Percentiles rank a stretch among this genome's conserved stretches.
These are phyloP conservation scores for Exephanes ischioxanthus DNA, from an alignment of 2,888 invertebrate genomes.

Conservation along the genomic window DNA sequence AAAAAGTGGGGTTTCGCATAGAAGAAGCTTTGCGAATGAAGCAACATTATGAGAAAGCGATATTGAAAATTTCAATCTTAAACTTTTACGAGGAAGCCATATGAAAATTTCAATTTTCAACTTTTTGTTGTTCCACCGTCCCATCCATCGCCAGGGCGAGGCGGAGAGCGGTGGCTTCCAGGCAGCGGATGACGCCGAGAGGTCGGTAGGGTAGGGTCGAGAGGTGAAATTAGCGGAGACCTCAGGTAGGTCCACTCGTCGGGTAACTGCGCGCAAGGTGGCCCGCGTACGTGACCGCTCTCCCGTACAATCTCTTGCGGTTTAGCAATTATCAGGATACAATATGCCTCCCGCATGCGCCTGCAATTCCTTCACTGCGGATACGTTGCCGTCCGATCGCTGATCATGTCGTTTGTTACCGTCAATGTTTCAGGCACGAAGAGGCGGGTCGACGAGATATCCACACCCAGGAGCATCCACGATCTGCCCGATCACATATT, in stretches of 20 bases:
- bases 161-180: neutral
- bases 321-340: neutral
- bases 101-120: too few relatives aligned
- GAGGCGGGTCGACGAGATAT: conserved; percentile 86
- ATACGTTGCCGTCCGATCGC: conserved; percentile 9
- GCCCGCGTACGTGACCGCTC: conserved; percentile 3
- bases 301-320: neutral
- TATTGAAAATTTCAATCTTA: too few relatives aligned
- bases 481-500: conserved; percentile 89
- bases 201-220: conserved; percentile 68
- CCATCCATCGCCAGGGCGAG: neutral
- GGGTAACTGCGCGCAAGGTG: conserved; percentile 17
- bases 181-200: neutral
- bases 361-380: neutral
- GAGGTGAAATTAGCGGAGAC: conserved; percentile 71
- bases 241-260: neutral
- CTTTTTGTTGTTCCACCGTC: neutral
- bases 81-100: too few relatives aligned
- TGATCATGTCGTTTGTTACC: conserved; percentile 29
- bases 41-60: too few relatives aligned
- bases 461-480: conserved; percentile 88
- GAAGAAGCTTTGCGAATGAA: too few relatives aligned
- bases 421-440: conserved; percentile 84
- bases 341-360: neutral
- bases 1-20: too few relatives aligned